Evolutionary conservation across 2,888 invertebrate species (phyloP), one percentile per base, ranked within the genome.

Genomic region (Nymphalis urticae): DNA sequence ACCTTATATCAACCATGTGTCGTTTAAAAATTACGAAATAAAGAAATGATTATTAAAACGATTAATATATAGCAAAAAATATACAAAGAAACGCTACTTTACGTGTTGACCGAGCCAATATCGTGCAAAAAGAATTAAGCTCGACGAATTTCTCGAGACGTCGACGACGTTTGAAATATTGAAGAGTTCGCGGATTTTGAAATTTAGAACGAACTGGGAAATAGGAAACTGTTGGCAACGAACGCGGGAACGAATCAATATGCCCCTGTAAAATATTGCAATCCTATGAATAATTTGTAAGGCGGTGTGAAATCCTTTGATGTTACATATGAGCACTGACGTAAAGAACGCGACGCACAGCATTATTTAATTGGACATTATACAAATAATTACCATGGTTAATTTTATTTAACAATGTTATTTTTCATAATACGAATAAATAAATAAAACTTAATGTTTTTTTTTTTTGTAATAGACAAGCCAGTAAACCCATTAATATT

Each of bases 181-280:
- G 54, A 69, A 72, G 66, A 72, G 62, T 69, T 69, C 66, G 62
- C 48, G 53, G 66, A 64, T 62, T 69, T 72, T 48, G 53, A 69
- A 69, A 72, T 72, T 67, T 59, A 27, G 54, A 56, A 56, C 54
- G 54, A n/a, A 56, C 5, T 56, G 9, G 27, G 16, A 56, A 67
- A 69, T 68, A 62, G 68, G 66, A 68, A 68, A 69, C 64, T 66
- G 62, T 72, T 69, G 64, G 69, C 72, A 69, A 53, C 48, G 59
- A 67, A 69, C 63, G 48, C 56, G 50, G 27, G 16, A 36, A 48
- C 48, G 47, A 69, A 72, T 62, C 69, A 67, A 64, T 69, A 72
- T 53, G 48, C 60, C 64, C 61, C 62, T 62, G 64, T 72, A 62
- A 64, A 69, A 69, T 72, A 72, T 66, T 69, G 63, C 66, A 62